Evolutionary conservation across 2,888 invertebrate genomes (phyloP).

Genomic region (Drosophila melanocephala): DNA sequence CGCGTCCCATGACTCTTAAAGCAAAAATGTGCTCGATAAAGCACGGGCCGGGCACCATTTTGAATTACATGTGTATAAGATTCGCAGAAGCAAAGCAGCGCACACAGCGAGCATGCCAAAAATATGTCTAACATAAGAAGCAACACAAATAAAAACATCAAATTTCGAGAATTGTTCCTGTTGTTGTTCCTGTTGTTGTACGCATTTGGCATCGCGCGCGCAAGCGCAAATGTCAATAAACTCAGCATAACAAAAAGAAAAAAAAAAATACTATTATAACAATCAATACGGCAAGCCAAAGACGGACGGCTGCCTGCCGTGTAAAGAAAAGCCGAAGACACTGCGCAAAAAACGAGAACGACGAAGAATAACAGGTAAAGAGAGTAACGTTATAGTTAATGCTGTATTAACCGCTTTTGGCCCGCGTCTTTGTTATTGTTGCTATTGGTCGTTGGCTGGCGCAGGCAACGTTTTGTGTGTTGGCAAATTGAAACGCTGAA

Average conservation of each 20-base stretch:
- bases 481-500: slow-evolving; percentile 44
- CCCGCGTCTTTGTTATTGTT: slow-evolving; percentile 29
- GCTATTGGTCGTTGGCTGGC: slow-evolving; percentile 12
- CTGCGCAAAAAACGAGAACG: slow-evolving; percentile 22
- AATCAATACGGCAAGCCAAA: slow-evolving; percentile 59
- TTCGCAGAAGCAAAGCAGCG: slow-evolving; percentile 6
- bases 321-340: slow-evolving; percentile 43
- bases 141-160: neutral
- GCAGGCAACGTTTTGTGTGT: slow-evolving; percentile 14
- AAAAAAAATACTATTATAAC: slow-evolving; percentile 48
- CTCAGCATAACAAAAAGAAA: slow-evolving; percentile 45
- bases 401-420: slow-evolving; percentile 52
- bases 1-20: slow-evolving; percentile 10
- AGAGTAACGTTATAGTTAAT: slow-evolving; percentile 64
- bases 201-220: slow-evolving; percentile 26
- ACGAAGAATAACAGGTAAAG: slow-evolving; percentile 50
- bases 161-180: neutral
- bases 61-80: slow-evolving; percentile 49
- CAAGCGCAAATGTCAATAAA: slow-evolving; percentile 77
- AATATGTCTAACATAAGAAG: slow-evolving; percentile 49
- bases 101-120: slow-evolving; percentile 50
- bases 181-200: slow-evolving; percentile 11
- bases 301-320: slow-evolving; percentile 18
- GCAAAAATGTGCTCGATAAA: slow-evolving; percentile 8
- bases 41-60: slow-evolving; percentile 30